phyloP scores from a whole-genome alignment of 2,888 invertebrate species.

The Platypus cylindrus region DNA sequence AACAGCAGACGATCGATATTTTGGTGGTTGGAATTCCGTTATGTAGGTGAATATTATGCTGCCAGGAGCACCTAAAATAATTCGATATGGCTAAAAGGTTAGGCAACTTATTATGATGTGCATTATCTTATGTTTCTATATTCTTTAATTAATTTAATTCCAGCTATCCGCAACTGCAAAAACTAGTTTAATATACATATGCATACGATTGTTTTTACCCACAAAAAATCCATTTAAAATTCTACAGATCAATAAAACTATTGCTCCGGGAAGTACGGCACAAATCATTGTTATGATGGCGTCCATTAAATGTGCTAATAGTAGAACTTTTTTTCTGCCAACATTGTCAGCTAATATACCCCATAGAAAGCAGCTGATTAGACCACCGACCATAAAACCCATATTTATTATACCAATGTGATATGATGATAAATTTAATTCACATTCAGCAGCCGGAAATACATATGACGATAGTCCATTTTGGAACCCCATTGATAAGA shows the following conservation, averaged over 20 bases:
- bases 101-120: too few species aligned
- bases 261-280: conserved; percentile 16
- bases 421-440: conserved; percentile 49
- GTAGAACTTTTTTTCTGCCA: conserved; percentile 48
- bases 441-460: conserved; percentile 59
- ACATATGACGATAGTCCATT: conserved; percentile 59
- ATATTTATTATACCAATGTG: conserved; percentile 60
- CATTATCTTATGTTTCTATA: too few species aligned
- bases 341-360: conserved; percentile 64
- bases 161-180: conserved; percentile 1
- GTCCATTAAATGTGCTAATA: conserved; percentile 32
- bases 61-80: conserved; percentile 17
- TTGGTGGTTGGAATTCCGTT: conserved; percentile 52
- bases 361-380: conserved; percentile 66
- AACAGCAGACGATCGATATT: conserved; percentile 44
- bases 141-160: not conserved
- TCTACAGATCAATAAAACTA: conserved; percentile 36
- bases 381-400: conserved; percentile 58
- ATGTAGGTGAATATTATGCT: conserved; percentile 45
- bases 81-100: not conserved
- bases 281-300: conserved; percentile 36
- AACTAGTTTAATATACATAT: not conserved
- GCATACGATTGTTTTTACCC: conserved; percentile 13
- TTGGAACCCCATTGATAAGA: conserved; percentile 51
- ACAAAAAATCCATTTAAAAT: conserved; percentile 49